Evolutionary conservation across 2,888 invertebrate species (phyloP).

Genomic region (Muschampia staudingeri): DNA sequence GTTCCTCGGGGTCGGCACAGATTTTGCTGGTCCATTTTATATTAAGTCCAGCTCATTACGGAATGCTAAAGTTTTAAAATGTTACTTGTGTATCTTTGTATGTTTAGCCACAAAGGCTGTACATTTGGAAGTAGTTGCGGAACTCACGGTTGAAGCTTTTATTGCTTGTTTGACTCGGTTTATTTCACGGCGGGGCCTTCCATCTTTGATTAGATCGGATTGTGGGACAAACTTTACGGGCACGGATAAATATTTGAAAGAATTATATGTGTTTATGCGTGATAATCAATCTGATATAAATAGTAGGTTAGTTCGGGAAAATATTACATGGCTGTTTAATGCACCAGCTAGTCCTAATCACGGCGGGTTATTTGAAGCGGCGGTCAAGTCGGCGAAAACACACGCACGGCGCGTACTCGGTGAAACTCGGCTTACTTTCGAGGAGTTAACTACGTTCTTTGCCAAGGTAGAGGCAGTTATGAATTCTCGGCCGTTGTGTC

Average conservation of each 20-base stretch:
- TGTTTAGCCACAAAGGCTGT: constrained; percentile 50
- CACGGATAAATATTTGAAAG: constrained; percentile 39
- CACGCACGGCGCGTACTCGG: constrained; percentile 16
- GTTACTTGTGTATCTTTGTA: not conserved
- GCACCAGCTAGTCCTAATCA: constrained; percentile 41
- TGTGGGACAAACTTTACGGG: constrained; percentile 57
- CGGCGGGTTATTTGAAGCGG: constrained; percentile 54
- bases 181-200: constrained; percentile 50
- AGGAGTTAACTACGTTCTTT: constrained; percentile 18
- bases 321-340: constrained; percentile 48
- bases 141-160: constrained; percentile 54
- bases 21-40: constrained; percentile 40
- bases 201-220: constrained; percentile 47
- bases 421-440: constrained; percentile 17
- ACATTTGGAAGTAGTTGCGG: constrained; percentile 49
- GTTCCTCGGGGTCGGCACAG: constrained; percentile 37
- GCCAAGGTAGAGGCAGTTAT: constrained; percentile 3
- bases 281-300: constrained; percentile 17
- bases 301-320: not conserved
- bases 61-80: constrained; percentile 28
- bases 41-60: constrained; percentile 31
- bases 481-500: constrained; percentile 5
- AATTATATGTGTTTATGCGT: constrained; percentile 10
- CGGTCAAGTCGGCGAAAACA: constrained; percentile 44
- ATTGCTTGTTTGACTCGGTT: constrained; percentile 54